Evolutionary conservation across 1,140 invertebrate genomes (phyloP), one percentile per base, ranked within the genome.

Genomic region (Bombus cullumanus): DNA sequence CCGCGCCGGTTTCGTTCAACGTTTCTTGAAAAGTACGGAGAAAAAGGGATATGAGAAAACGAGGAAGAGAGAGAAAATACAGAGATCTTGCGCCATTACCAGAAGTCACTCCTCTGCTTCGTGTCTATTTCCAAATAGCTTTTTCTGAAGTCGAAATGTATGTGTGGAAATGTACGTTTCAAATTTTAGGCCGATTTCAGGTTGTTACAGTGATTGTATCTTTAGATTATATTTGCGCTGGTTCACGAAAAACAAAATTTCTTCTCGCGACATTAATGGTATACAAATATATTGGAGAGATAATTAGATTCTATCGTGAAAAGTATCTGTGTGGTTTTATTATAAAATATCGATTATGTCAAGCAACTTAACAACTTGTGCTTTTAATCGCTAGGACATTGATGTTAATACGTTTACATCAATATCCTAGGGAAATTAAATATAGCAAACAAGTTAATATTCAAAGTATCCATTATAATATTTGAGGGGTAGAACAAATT

Each of bases 61-160:
- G 12, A 25, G 31, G 15, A 41, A 47, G 12, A 43, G n/a, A 22
- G 31, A 43, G 34, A 43, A 59, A 34, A 22, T 34, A 31, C 9
- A 25, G 69, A 81, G 15, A 73, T 72, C 37, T 81, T 76, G 81
- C 57, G 66, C 71, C 18, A 57, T 81, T 81, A 71, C 37, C 64
- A 25, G 41, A 80, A 80, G 39, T 47, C 41, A 77, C 31, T 75
- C 8, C 34, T 53, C 31, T 37, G 25, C 47, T 39, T n/a, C 74
- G 31, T 18, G 3, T 37, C 25, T 37, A 43, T 57, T 53, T 47
- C 9, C 25, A 59, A 28, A 53, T 80, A n/a, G 8, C 47, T 62
- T 41, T 78, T 64, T 31, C 43, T 2, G 15, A 10, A 43, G 3
- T 9, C 28, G 12, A 72, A 69, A 37, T 3, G 6, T 6, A 12